Evolutionary conservation across 2,113 vertebrate species (phyloP), one percentile per base, ranked within the genome.

Genomic region (Heliornis fulica): DNA sequence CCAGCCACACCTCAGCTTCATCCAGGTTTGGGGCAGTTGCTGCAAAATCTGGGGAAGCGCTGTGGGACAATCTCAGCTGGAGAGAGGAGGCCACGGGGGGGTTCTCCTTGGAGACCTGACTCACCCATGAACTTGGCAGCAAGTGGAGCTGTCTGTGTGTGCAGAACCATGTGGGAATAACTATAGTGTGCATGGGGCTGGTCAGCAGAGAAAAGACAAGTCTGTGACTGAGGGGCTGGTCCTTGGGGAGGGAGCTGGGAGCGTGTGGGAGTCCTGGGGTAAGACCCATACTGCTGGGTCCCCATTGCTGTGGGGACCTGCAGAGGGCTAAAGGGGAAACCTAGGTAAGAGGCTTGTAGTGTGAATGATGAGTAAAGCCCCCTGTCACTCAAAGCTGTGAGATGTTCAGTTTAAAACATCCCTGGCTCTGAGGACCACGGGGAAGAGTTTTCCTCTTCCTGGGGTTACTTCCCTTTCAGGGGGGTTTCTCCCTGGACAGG

Each of bases 401-500:
- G 61, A 57, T 10, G 41, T 31, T 14, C 4, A 9, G 29, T 57
- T 15, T 4, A 1, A 15, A 29, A 15, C 20, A 31, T 15, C 11
- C 9, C 22, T 13, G 51, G 28, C 6, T 14, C 17, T 32, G 79
- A 48, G 46, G 26, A 8, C 8, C 21, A 38, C 70, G 25, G 41
- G 4, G 32, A n/a, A 40, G 36, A 19, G 40, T 29, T 43, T 1
- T 5, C 20, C 2, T 13, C 3, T 57, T 3, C 36, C 5, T 63
- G 22, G 28, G 12, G 21, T 4, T 59, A 12, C 11, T 12, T 8
- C 28, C 43, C 29, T 11, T 38, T 5, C n/a, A n/a, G 34, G 19
- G 40, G 46, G 28, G 8, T n/a, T 25, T 45, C 64, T 60, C 13
- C 57, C 4, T 28, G 9, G 32, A 1, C 0, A 0, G 9, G 20